Conservation (phyloP, 1,140 invertebrate genomes). For the Harlomillsia oculata region DNA sequence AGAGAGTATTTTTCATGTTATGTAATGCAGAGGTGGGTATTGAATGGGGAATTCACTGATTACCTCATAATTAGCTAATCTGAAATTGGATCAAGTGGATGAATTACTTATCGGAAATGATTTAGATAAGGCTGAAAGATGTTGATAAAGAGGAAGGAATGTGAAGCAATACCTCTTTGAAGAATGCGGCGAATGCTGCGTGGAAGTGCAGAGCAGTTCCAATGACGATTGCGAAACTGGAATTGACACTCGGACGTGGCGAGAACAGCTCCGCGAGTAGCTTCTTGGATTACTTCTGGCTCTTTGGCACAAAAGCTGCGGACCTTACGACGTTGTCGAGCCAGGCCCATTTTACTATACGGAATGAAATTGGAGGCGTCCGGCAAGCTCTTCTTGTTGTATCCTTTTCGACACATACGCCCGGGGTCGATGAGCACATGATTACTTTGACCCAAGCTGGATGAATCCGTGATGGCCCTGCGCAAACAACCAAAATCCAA, state of each 20-base stretch:
- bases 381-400: constrained; percentile 38
- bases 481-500: not conserved
- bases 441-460: constrained; percentile 44
- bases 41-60: no score
- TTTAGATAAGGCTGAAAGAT: no score
- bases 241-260: constrained; percentile 73
- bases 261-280: constrained; percentile 61
- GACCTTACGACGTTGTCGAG: constrained; percentile 31
- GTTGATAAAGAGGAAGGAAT: no score
- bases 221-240: constrained; percentile 69
- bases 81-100: no score
- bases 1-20: no score
- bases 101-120: no score
- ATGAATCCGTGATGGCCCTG: constrained; percentile 14
- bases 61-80: no score
- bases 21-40: no score
- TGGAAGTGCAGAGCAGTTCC: constrained; percentile 71
- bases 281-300: constrained; percentile 63
- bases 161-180: constrained; percentile 66
- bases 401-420: constrained; percentile 72
- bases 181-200: constrained; percentile 70
- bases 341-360: constrained; percentile 23
- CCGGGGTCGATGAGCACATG: constrained; percentile 78
- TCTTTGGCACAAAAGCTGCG: constrained; percentile 41
- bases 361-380: constrained; percentile 28